Evolutionary conservation across 2,113 vertebrate species (phyloP), one percentile per base, ranked within the genome.

Genomic region (Esox niger): DNA sequence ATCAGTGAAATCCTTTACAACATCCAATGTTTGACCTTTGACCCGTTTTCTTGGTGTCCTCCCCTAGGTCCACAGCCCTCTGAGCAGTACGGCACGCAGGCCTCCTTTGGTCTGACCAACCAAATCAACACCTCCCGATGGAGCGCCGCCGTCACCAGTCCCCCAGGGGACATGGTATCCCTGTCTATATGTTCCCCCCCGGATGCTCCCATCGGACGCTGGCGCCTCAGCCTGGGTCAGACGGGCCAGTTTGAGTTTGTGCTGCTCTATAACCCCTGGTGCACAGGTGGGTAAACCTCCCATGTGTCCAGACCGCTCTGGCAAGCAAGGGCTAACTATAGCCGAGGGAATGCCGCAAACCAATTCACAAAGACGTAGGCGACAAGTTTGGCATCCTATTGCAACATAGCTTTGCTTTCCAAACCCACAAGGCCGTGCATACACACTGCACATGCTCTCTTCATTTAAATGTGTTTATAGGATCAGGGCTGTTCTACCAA

Each of bases 231-330:
- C 1, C 73, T 98, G 73, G 84, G 86, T 2, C 54, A 81, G 88
- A 74, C 86, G 77, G 71, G 77, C 76, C 64, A 60, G 67, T 61
- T 86, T 4, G 68, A 95, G 11, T 94, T 98, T 1, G 10, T 89
- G 20, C 81, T 98, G 79, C 93, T 99, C 78, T 99, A 96, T 73
- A 99, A 99, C 2, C 77, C 94, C 46, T 99, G 97, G 97, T 96
- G 95, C 60, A 79, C 94, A 89, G 92, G 97, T 99, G 80, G 73
- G 87, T 86, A 57, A 85, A 77, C 66, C 68, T 4, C 63, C 55
- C 62, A 64, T 66, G 62, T 2, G 4, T 69, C 69, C 70, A 74
- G 58, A 21, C 47, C 47, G 21, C 8, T 26, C 55, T 27, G 55
- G 26, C 8, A 33, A 17, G 23, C 23, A 58, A 55, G 32, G 13